These are phyloP conservation scores for Nautilus pompilius DNA, from an alignment of 1,140 invertebrate species.

Conservation along the genomic window DNA sequence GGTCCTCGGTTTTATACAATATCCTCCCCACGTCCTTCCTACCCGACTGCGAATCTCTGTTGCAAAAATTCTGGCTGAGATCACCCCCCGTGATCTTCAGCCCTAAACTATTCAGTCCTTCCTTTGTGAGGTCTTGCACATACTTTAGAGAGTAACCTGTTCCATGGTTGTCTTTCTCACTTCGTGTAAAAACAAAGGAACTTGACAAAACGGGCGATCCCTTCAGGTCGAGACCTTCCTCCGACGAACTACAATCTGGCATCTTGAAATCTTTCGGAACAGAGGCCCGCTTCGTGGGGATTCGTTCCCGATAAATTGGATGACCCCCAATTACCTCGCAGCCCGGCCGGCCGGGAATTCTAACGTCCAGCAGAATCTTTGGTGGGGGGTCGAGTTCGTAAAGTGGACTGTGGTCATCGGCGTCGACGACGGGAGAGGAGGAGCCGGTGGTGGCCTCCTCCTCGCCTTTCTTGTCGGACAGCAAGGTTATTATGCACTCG, in stretches of 20 bases:
- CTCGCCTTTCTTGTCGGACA: constrained; percentile 18
- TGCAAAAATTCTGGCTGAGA: too few species aligned
- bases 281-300: constrained; percentile 2
- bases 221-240: too few species aligned
- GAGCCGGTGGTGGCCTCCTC: background rate
- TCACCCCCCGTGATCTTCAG: background rate
- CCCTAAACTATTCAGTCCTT: background rate
- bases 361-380: constrained; percentile 1
- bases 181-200: too few species aligned
- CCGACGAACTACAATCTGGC: too few species aligned
- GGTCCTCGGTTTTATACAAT: too few species aligned
- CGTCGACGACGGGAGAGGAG: background rate
- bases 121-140: too few species aligned
- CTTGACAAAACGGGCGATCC: too few species aligned
- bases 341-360: constrained; percentile 1
- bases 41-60: too few species aligned
- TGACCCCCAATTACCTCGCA: background rate
- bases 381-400: background rate
- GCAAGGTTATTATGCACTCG: constrained; percentile 26
- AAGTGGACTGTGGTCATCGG: background rate
- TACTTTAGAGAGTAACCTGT: too few species aligned
- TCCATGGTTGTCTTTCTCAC: too few species aligned
- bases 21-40: too few species aligned
- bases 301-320: constrained; percentile 1
- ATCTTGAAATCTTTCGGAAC: background rate